Base-by-base conservation (phyloP, 35 echinoderm and acorn worm species). In the Eucidaris tribuloides region DNA sequence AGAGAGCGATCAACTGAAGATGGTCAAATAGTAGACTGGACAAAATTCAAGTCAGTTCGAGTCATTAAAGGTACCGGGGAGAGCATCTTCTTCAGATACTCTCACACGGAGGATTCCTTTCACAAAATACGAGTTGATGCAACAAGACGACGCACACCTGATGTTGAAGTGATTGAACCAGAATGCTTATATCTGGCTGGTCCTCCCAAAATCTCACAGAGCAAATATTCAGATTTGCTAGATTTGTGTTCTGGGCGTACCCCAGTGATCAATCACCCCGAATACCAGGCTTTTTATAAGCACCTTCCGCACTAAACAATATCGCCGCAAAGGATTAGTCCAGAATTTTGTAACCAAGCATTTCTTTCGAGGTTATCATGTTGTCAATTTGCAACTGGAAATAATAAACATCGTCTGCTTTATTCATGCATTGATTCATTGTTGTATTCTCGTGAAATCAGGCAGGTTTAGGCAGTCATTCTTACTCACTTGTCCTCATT, bases 171-270 rank as follows among this genome's bases (percentile, higher is more conserved):
- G n/a, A n/a, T n/a, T n/a, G 48, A 52, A 52, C 48, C 48, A 52
- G 9, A 52, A 11, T 52, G 48, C 48, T 52, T 52, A n/a, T 52
- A 63, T 63, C 11, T 14, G 59, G 59, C 11, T 63, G 59, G 59
- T 27, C 59, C 59, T 63, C 59, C 59, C 6, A 63, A 63, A 63
- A 63, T 63, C 59, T 63, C 59, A 6, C 59, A 63, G 28, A 63
- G 59, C 59, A 63, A 63, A 63, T 63, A 63, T 63, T 11, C 6
- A 63, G 59, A 63, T 63, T 63, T 63, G 59, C 59, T 63, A 29
- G 23, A 6, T 63, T 27, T 63, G 7, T 63, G 59, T 29, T 63
- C 59, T 63, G 59, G 59, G 23, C 5, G 59, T 24, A 63, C 23
- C 59, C 59, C 59, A 11, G 59, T 63, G 11, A 63, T 63, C 59